Conservation (phyloP, 2,888 invertebrate species). For the Pollenia griseotomentosa region DNA sequence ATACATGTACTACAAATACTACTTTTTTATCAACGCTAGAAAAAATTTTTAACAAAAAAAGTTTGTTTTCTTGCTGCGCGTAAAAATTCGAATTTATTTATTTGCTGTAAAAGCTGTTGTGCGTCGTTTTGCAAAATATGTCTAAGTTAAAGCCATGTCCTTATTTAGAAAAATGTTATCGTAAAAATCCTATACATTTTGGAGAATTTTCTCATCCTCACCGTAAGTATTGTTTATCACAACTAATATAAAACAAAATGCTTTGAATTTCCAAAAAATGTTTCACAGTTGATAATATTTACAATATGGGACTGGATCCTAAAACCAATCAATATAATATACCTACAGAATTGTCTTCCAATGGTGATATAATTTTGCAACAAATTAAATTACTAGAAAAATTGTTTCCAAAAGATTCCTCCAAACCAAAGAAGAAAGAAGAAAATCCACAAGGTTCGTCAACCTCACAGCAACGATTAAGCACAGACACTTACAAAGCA, state of each 20-base stretch:
- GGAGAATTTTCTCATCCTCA: slow-evolving; percentile 92
- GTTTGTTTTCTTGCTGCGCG: neutral
- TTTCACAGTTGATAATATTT: slow-evolving; percentile 88
- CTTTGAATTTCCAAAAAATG: slow-evolving; percentile 4
- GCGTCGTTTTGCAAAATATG: slow-evolving; percentile 18
- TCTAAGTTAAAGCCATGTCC: slow-evolving; percentile 86
- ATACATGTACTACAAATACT: no score
- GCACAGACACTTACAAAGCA: neutral
- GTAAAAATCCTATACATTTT: slow-evolving; percentile 94
- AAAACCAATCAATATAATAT: slow-evolving; percentile 85
- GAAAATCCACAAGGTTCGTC: slow-evolving; percentile 53
- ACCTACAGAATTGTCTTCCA: slow-evolving; percentile 85
- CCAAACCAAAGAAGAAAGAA: slow-evolving; percentile 25
- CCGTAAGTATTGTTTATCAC: slow-evolving; percentile 85
- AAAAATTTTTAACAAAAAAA: neutral
- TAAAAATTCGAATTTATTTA: slow-evolving; percentile 20
- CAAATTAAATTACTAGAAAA: slow-evolving; percentile 86
- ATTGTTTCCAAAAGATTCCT: slow-evolving; percentile 77
- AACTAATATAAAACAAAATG: neutral
- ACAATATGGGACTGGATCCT: slow-evolving; percentile 84
- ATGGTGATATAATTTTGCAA: slow-evolving; percentile 86
- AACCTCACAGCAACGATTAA: slow-evolving; percentile 25
- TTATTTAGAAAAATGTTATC: slow-evolving; percentile 91
- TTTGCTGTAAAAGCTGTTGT: neutral
- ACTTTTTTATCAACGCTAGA: no score